phyloP scores from a whole-genome alignment of 2,888 invertebrate genomes.

The Acanthacorydalis orientalis region DNA sequence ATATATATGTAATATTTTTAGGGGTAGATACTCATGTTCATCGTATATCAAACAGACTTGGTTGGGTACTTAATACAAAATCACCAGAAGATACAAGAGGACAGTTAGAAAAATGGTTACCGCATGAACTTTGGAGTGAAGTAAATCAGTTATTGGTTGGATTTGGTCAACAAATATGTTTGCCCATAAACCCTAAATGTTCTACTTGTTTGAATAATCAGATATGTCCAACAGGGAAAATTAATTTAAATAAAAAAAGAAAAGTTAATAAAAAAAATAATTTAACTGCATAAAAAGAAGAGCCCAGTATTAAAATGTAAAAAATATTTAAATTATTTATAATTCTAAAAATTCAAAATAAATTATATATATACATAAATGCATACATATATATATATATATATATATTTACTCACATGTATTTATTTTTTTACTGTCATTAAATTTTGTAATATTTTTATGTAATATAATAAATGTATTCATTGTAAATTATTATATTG shows the following conservation, averaged over 20 bases:
- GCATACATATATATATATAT: no score
- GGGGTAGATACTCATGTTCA: conserved; percentile 97
- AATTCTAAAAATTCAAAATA: no score
- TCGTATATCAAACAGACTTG: conserved; percentile 77
- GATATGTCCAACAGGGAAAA: conserved; percentile 57
- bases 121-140: conserved; percentile 68
- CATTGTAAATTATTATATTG: no score
- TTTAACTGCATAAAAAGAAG: no score
- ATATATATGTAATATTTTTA: conserved; percentile 19
- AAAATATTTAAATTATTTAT: no score
- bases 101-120: conserved; percentile 77
- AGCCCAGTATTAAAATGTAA: not conserved
- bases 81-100: conserved; percentile 81
- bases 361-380: no score
- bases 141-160: conserved; percentile 87
- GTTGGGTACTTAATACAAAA: conserved; percentile 58
- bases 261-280: no score
- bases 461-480: no score
- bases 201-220: conserved; percentile 60
- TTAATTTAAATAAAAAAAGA: conserved; percentile 13
- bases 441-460: no score
- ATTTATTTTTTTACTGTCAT: no score
- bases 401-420: no score
- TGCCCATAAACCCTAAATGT: conserved; percentile 70
- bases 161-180: conserved; percentile 90